Conservation (phyloP, 2,888 invertebrate genomes). For the Oegoconia quadripuncta region DNA sequence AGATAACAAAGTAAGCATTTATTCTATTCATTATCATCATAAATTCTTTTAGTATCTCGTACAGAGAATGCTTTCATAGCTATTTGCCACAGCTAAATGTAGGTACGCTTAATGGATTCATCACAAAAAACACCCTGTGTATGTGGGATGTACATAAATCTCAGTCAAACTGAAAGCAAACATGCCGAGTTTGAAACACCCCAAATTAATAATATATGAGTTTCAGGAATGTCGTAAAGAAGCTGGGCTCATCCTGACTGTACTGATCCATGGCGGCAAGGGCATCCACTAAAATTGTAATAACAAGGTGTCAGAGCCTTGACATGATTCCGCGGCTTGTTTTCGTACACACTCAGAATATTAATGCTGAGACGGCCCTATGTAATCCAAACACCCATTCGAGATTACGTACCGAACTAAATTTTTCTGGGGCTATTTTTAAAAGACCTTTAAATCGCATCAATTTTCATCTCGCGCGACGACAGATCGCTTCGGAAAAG, state of each 20-base stretch:
- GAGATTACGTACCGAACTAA: background rate
- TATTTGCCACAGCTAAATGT: too few relatives aligned
- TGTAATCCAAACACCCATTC: slow-evolving; percentile 37
- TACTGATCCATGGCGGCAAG: slow-evolving; percentile 5
- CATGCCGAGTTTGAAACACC: too few relatives aligned
- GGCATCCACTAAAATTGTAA: slow-evolving; percentile 22
- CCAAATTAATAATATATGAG: too few relatives aligned
- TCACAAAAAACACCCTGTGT: too few relatives aligned
- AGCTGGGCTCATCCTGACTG: background rate
- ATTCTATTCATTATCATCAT: too few relatives aligned
- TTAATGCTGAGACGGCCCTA: slow-evolving; percentile 33
- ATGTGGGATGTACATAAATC: too few relatives aligned
- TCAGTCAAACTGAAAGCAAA: too few relatives aligned
- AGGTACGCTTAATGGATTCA: too few relatives aligned
- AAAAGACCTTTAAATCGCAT: slow-evolving; percentile 26
- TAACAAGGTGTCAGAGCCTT: slow-evolving; percentile 58
- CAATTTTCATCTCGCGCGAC: slow-evolving; percentile 20
- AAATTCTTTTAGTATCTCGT: too few relatives aligned
- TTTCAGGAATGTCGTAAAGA: too few relatives aligned
- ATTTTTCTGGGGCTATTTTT: slow-evolving; percentile 28
- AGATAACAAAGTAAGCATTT: too few relatives aligned
- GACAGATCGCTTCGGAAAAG: background rate
- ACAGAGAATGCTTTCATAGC: too few relatives aligned
- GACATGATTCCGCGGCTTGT: slow-evolving; percentile 52
- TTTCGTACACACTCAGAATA: slow-evolving; percentile 48